Evolutionary conservation across 2,797 vertebrate genomes (phyloP).

Genomic region (Galaxias olidus): DNA sequence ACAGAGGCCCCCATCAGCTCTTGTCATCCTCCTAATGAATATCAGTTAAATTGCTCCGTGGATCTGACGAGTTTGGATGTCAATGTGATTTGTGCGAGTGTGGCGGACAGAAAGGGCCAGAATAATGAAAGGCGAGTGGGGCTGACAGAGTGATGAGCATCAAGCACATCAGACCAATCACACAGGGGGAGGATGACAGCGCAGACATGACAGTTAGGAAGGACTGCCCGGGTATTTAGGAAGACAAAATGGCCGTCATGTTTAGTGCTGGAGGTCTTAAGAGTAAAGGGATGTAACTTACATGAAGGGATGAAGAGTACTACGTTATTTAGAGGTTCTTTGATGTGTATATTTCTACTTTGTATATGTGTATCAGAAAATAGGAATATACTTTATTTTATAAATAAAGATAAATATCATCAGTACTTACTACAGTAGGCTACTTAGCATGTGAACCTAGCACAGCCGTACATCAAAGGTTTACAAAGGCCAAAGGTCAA

Average conservation of each 20-base stretch:
- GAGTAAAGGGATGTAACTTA: conserved; percentile 13
- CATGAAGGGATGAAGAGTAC: neutral
- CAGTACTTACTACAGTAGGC: too few relatives aligned
- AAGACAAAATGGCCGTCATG: conserved; percentile 74
- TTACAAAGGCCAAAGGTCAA: too few relatives aligned
- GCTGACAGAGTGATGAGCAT: conserved; percentile 94
- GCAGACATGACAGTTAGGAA: conserved; percentile 58
- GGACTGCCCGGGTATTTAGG: conserved; percentile 61
- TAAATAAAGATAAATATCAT: too few relatives aligned
- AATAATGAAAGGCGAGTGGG: conserved; percentile 97
- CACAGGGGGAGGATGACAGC: conserved; percentile 88
- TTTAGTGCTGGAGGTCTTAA: conserved; percentile 49
- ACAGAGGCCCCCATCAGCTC: conserved; percentile 88
- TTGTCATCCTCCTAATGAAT: conserved; percentile 99
- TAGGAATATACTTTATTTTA: too few relatives aligned
- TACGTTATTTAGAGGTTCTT: too few relatives aligned
- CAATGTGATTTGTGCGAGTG: conserved; percentile 99
- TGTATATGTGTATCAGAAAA: too few relatives aligned
- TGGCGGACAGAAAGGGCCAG: conserved; percentile 92
- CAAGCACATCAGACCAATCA: conserved; percentile 94
- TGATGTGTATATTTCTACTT: too few relatives aligned
- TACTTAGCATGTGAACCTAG: too few relatives aligned
- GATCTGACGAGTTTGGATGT: conserved; percentile 99
- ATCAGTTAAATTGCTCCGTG: conserved; percentile 99
- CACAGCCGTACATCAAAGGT: too few relatives aligned